Evolutionary conservation across 2,888 invertebrate genomes (phyloP), one percentile per base, ranked within the genome.

Genomic region (Drosophila yooni): DNA sequence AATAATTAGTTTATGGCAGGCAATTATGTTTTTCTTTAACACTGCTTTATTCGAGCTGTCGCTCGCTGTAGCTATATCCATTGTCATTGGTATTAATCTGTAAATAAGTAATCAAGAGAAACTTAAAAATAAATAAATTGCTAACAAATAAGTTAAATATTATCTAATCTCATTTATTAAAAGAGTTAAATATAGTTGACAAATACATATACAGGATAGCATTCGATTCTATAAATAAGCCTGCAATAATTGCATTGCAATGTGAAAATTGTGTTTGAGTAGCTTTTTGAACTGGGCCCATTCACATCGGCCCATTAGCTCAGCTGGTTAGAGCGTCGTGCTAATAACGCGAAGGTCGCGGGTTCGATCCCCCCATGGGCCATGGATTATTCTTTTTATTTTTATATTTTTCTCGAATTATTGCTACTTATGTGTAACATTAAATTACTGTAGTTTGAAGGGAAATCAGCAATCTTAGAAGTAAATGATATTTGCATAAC

Each of bases 261-360:
- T n/a, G 52, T 7, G 10, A 2, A 2, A 15, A 10, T 11, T 25
- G 3, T 38, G 43, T 34, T 70, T 27, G 56, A 57, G 6, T 36
- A 53, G 21, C 7, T 2, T 13, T 53, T 8, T 62, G 18, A 66
- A 13, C 38, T 2, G 1, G 0, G 0, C 0, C 0, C 0, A 2
- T 0, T 21, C 70, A 82, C 29, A 40, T 29, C 58, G 93, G 93
- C 92, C 93, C 93, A 93, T 93, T 93, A 93, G 93, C 93, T 93
- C 93, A 93, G 93, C 89, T 93, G 93, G 93, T 91, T 93, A 93
- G 93, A 93, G 93, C 93, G 93, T 93, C 93, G 93, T 93, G 92
- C 93, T 93, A 93, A 93, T 93, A 93, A 93, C 93, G 92, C 93
- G 93, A 93, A 93, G 93, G 93, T 92, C 93, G 92, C 90, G 92